Evolutionary conservation across 2,888 invertebrate species (phyloP), one percentile per base, ranked within the genome.

Genomic region (Drosophila affinis): DNA sequence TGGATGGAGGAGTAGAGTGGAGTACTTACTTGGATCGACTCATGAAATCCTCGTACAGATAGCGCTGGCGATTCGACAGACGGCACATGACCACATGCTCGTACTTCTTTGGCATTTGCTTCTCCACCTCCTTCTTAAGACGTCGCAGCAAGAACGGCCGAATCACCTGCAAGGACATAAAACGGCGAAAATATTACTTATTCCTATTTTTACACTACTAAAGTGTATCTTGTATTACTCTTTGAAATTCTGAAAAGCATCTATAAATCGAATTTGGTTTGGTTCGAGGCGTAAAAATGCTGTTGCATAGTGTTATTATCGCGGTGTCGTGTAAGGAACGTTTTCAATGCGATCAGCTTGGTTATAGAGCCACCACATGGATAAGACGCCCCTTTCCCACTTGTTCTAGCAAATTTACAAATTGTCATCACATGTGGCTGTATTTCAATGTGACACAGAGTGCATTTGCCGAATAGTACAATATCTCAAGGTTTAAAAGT

Each of bases 21-120:
- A 9, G 9, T 29, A 29, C 95, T 94, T 93, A 97, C 97, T 97
- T 96, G 90, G 98, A 95, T 88, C 98, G 95, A 60, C 98, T 96
- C 99, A 99, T 99, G 93, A 99, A 99, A 93, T 99, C 99, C 93
- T 99, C 99, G 93, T 99, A 99, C 68, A 99, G 94, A 93, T 95
- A 98, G 76, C 99, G 95, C 93, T 99, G 99, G 45, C 99, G 94
- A 93, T 98, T 98, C 45, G 99, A 98, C 81, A 99, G 94, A 56
- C 97, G 94, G 90, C 98, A 99, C 95, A 97, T 95, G 27, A 99
- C 94, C 78, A 99, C 95, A 93, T 98, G 98, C 92, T 99, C 99
- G 92, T 97, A 98, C 93, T 99, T 99, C 91, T 96, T 96, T 70
- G 99, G 99, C 95, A 99, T 95, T 93, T 99, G 98, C 90, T 98